Conservation (phyloP, 2,888 invertebrate genomes). For the Plusia festucae region DNA sequence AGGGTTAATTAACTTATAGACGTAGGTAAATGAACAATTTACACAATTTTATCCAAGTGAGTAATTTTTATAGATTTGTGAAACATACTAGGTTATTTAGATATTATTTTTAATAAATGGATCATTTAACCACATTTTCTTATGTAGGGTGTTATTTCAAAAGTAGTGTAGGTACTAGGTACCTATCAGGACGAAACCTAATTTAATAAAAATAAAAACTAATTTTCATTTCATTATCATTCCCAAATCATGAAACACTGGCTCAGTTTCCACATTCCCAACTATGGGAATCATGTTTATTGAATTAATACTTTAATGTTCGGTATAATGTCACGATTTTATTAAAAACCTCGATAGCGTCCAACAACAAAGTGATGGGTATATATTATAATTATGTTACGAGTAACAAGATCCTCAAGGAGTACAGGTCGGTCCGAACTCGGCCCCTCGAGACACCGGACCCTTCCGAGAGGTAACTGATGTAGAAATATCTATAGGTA, state of each 20-base stretch:
- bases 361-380: conserved; percentile 33
- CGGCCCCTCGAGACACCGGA: conserved; percentile 66
- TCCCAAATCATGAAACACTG: too few relatives aligned
- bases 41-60: not conserved
- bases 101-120: too few relatives aligned
- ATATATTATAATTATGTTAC: conserved; percentile 48
- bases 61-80: not conserved
- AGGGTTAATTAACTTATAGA: conserved; percentile 8
- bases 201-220: too few relatives aligned
- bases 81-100: not conserved
- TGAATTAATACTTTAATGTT: too few relatives aligned
- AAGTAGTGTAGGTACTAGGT: too few relatives aligned
- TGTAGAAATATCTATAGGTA: conserved; percentile 65
- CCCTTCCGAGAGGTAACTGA: conserved; percentile 66
- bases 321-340: conserved; percentile 13
- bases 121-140: too few relatives aligned
- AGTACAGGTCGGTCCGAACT: conserved; percentile 49
- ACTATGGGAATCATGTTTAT: too few relatives aligned
- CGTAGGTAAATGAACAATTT: not conserved
- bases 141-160: too few relatives aligned
- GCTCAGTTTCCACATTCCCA: too few relatives aligned
- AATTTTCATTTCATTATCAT: too few relatives aligned
- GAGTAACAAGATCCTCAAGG: conserved; percentile 66
- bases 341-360: conserved; percentile 12
- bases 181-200: too few relatives aligned